phyloP scores from a whole-genome alignment of 1,140 invertebrate genomes.

The Lordiphosa stackelbergi region DNA sequence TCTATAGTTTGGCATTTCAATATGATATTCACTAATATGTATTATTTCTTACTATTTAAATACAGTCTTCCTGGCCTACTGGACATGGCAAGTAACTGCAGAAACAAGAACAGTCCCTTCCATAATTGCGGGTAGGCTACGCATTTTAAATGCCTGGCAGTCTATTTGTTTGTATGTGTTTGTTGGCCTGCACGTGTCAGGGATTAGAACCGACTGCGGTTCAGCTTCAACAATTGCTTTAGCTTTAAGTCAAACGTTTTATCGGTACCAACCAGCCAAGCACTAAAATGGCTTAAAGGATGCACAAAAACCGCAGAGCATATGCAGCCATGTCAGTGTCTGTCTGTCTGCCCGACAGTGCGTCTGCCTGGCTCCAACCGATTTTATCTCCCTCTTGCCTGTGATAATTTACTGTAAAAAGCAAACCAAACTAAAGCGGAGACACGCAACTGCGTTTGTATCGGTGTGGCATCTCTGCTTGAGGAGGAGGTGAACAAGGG shows the following conservation, averaged over 20 bases:
- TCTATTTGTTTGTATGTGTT: conserved; percentile 17
- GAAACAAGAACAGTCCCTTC: neutral
- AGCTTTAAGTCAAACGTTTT: conserved; percentile 27
- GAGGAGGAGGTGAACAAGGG: conserved; percentile 5
- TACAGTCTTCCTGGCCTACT: too few relatives aligned
- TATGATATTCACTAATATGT: too few relatives aligned
- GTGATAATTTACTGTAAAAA: conserved; percentile 71
- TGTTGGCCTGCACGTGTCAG: conserved; percentile 30
- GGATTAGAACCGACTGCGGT: conserved; percentile 24
- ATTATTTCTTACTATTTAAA: too few relatives aligned
- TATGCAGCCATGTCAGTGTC: conserved; percentile 2
- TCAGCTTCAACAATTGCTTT: conserved; percentile 6
- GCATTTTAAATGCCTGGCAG: conserved; percentile 14
- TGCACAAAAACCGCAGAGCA: conserved; percentile 16
- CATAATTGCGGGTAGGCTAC: conserved; percentile 28
- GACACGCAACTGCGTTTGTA: conserved; percentile 16
- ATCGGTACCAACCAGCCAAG: conserved; percentile 3
- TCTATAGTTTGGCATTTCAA: too few relatives aligned
- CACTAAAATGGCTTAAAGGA: conserved; percentile 19
- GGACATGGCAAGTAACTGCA: too few relatives aligned
- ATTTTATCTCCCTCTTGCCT: too few relatives aligned
- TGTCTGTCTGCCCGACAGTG: conserved; percentile 48
- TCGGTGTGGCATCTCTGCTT: conserved; percentile 39
- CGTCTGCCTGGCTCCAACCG: too few relatives aligned
- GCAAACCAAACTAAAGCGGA: conserved; percentile 44